Evolutionary conservation across 2,888 invertebrate genomes (phyloP).

Genomic region (Lasioglossum marginatum): DNA sequence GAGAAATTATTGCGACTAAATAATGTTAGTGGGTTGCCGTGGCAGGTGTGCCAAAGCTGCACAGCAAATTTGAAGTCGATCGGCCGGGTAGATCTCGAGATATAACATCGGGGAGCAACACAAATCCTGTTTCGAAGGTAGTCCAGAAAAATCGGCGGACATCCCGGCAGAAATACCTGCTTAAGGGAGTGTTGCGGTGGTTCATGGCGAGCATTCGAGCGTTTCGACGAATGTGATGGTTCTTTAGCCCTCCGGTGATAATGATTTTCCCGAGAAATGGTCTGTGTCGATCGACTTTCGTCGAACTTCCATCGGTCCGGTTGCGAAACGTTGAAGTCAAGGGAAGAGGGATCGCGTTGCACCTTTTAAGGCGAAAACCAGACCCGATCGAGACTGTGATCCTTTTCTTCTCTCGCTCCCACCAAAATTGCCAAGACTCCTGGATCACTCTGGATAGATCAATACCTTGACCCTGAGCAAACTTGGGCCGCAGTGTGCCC

Average conservation of each 20-base stretch:
- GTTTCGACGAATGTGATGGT: background rate
- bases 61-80: background rate
- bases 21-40: background rate
- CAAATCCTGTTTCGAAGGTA: background rate
- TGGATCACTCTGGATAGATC: background rate
- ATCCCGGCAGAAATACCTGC: background rate
- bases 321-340: constrained; percentile 65
- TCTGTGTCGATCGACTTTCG: constrained; percentile 46
- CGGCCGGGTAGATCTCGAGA: background rate
- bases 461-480: background rate
- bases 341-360: constrained; percentile 61
- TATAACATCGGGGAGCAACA: background rate
- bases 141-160: background rate
- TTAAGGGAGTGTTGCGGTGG: background rate
- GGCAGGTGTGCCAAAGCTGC: background rate
- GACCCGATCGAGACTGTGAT: constrained; percentile 48
- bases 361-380: constrained; percentile 67
- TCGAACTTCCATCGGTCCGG: constrained; percentile 36
- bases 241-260: constrained; percentile 4
- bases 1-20: background rate
- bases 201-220: background rate
- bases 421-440: background rate
- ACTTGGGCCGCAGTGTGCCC: background rate
- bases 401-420: constrained; percentile 25
- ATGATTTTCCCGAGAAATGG: constrained; percentile 58